Base-by-base conservation (phyloP, 2,113 vertebrate genomes). In the Perca fluviatilis region DNA sequence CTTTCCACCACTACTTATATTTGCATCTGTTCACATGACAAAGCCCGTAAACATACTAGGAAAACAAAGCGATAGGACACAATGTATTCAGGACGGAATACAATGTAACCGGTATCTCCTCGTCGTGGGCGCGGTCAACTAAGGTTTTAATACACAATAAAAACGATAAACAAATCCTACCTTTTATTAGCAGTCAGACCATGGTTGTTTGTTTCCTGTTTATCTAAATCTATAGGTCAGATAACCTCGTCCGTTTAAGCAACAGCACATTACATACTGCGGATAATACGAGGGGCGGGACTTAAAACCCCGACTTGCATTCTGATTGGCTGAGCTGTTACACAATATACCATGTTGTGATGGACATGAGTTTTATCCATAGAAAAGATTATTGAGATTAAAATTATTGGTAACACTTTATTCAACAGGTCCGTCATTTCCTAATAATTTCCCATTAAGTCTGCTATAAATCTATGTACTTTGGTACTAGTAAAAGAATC, bases 151-250 rank as follows among this genome's bases (percentile, higher is more conserved):
- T 30, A 51, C 11, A 60, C 23, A 33, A 33, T 27, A 23, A n/a
- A 80, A 78, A 56, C 6, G 1, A 50, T 2, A 49, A 70, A 23
- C 0, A 54, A 68, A 5, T 36, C 79, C 19, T 86, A 95, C 94
- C 94, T 89, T 95, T 95, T 27, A 95, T 93, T 23, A 95, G 30
- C 67, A 95, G 86, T 95, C 95, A 95, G 1, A 95, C 95, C 94
- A 95, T 93, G 21, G 12, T 79, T 61, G 58, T 25, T 64, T 61
- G 58, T 36, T 64, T 61, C 2, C 27, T 27, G 12, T 56, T 36
- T 65, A 8, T 40, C 36, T 40, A 0, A 1, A 2, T n/a, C 9
- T 2, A 1, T 46, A 1, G 5, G 1, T 60, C 16, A 18, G 1
- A 30, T 14, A 5, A 46, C 0, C 3, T 75, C 8, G 23, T 76